phyloP scores from a whole-genome alignment of 2,797 vertebrate species.

The Cynopterus sphinx region DNA sequence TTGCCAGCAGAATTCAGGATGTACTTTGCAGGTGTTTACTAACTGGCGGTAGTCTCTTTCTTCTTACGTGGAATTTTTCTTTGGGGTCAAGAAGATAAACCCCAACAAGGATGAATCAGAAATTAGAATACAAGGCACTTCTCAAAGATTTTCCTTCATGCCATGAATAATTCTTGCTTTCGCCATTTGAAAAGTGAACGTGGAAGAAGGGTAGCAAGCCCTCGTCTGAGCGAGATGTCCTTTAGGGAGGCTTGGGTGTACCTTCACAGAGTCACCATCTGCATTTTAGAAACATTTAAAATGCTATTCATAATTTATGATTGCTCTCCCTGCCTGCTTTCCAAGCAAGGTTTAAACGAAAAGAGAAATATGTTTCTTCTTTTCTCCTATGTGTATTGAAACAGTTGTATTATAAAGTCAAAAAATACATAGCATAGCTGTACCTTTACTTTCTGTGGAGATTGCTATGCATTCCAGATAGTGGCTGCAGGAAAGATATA shows the following conservation, averaged over 20 bases:
- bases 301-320: constrained; percentile 30
- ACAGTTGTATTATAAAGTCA: background rate
- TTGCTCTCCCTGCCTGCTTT: background rate
- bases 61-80: constrained; percentile 8
- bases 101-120: background rate
- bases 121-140: constrained; percentile 1
- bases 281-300: background rate
- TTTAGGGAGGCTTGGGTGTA: background rate
- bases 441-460: background rate
- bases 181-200: background rate
- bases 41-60: background rate
- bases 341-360: background rate
- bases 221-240: background rate
- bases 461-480: background rate
- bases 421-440: background rate
- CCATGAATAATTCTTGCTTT: background rate
- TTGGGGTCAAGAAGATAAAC: background rate
- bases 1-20: background rate
- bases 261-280: background rate
- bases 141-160: background rate
- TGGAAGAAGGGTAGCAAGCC: background rate
- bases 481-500: background rate
- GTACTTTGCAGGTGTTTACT: background rate
- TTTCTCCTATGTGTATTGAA: background rate
- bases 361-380: constrained; percentile 13